Evolutionary conservation across 53 echinoderm and acorn worm genomes (phyloP), one percentile per base, ranked within the genome.

Genomic region (Henricia sp.): DNA sequence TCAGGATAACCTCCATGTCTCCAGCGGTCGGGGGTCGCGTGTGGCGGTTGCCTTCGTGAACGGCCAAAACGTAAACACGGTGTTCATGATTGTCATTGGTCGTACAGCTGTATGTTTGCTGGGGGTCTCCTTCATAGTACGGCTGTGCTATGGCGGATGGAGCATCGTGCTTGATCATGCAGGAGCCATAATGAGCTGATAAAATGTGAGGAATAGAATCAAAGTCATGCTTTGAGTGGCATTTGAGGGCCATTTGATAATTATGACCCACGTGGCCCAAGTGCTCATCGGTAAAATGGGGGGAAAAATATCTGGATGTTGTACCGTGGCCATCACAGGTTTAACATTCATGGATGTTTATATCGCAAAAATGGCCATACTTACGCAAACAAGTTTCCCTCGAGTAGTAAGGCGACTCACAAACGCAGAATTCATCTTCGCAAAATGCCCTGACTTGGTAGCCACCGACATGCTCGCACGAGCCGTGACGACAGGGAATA

Each of bases 21-120:
- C 95, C 95, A 1, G 95, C 83, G 4, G 72, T 83, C 4, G 95
- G 89, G 5, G 90, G 95, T 50, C 88, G 42, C 12, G 93, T 88
- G 77, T 95, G 88, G 29, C 72, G 46, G 60, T 86, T 88, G 2
- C 93, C 95, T 52, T 95, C 95, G 43, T 95, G 91, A 1, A 95
- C 93, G 33, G 83, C 82, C 17, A 95, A 44, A 28, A 91, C 83
- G 28, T 91, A 93, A 16, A 91, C 78, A 13, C 70, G 74, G 51
- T 85, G 58, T 23, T 25, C 53, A 1, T 59, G 56, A 37, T 88
- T 82, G 11, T 73, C 84, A 21, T 83, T 32, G 52, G 89, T 83
- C 17, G 68, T 67, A 52, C 89, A 95, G 25, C 83, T 93, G 63
- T 93, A 88, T 0, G 68, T 70, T 13, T 51, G 55, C 27, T 78